Percentiles rank a stretch among this genome's conserved stretches.
Evolutionary conservation across 2,113 vertebrate genomes (phyloP).

Genomic region (Alligator sinensis): DNA sequence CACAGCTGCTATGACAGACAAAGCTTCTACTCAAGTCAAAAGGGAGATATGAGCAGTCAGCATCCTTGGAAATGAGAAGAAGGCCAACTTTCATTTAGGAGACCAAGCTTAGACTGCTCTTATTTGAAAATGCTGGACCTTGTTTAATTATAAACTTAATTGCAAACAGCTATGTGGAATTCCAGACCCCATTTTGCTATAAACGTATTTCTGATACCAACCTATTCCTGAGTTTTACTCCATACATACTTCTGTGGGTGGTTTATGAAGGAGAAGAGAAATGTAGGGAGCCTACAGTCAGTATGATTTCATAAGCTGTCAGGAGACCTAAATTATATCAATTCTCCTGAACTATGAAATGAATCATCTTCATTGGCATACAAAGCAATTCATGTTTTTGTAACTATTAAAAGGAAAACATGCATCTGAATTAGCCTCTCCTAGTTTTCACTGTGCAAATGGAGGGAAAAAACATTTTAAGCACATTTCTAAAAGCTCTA

Average conservation of each 20-base stretch:
- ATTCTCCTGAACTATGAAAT: neutral
- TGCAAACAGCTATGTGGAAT: neutral
- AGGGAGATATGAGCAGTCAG: no score
- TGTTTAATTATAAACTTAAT: neutral
- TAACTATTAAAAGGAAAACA: neutral
- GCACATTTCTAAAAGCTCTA: slow-evolving; percentile 8
- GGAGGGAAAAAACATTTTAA: neutral
- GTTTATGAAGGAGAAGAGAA: neutral
- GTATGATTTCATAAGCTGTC: neutral
- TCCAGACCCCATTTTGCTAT: neutral
- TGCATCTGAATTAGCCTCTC: slow-evolving; percentile 25
- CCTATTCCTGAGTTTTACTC: neutral
- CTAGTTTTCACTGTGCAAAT: neutral
- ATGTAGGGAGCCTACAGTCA: neutral
- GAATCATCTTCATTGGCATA: neutral
- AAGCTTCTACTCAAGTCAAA: neutral
- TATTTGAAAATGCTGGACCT: neutral
- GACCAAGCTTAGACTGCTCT: neutral
- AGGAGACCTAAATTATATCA: neutral
- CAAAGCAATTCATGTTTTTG: neutral
- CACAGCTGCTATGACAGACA: neutral
- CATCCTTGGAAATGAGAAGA: neutral
- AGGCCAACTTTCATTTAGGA: neutral
- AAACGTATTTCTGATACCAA: neutral
- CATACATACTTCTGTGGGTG: neutral